phyloP scores from a whole-genome alignment of 2,888 invertebrate genomes.

The Drosophila falleni region DNA sequence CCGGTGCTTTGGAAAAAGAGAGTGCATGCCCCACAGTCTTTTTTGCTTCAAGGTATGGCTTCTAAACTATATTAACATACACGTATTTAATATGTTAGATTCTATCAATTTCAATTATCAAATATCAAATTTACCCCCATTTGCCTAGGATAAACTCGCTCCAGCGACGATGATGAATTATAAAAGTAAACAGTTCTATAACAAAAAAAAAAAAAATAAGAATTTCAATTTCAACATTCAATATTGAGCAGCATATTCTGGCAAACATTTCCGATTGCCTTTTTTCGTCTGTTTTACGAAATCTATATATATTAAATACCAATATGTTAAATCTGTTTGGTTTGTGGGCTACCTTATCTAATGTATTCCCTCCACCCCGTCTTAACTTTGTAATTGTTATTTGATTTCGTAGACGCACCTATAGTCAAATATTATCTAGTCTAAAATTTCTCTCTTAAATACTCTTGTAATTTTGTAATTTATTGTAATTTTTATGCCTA shows the following conservation, averaged over 20 bases:
- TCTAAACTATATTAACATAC: conserved; percentile 83
- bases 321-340: conserved; percentile 80
- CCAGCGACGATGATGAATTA: conserved; percentile 41
- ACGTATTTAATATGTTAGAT: conserved; percentile 85
- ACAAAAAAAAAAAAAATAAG: neutral
- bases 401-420: conserved; percentile 60
- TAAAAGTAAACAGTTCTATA: conserved; percentile 26
- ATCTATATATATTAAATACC: conserved; percentile 84
- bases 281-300: conserved; percentile 32
- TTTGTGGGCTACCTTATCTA: conserved; percentile 62
- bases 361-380: conserved; percentile 27
- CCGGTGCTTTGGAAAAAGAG: conserved; percentile 89
- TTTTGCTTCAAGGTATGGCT: conserved; percentile 94
- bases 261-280: conserved; percentile 22
- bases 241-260: conserved; percentile 34
- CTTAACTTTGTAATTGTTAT: conserved; percentile 60
- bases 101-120: conserved; percentile 33
- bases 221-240: neutral
- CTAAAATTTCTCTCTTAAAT: conserved; percentile 29
- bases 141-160: conserved; percentile 66
- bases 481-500: conserved; percentile 44
- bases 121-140: conserved; percentile 29
- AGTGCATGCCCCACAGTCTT: conserved; percentile 93
- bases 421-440: conserved; percentile 19
- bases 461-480: conserved; percentile 41